Evolutionary conservation across 2,797 vertebrate genomes (phyloP).

Genomic region (Cossypha heuglini): DNA sequence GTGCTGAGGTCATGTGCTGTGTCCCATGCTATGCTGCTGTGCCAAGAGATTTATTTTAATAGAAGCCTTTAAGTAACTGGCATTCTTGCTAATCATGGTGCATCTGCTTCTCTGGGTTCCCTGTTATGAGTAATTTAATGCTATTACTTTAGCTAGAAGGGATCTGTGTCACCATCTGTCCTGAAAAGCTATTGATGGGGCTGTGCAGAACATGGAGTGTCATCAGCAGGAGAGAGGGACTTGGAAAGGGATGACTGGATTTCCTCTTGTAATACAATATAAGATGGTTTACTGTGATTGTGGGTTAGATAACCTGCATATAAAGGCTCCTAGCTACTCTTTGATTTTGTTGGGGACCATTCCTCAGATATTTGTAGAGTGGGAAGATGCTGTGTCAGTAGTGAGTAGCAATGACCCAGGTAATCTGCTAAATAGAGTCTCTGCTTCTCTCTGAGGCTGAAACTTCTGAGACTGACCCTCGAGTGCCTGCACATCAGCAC

Average conservation of each 20-base stretch:
- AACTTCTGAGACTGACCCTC: background rate
- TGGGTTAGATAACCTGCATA: background rate
- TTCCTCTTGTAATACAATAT: slow-evolving; percentile 41
- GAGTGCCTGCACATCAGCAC: background rate
- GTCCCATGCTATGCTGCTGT: slow-evolving; percentile 45
- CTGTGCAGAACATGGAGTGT: slow-evolving; percentile 30
- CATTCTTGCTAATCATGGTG: slow-evolving; percentile 68
- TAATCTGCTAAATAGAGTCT: background rate
- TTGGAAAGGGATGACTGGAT: slow-evolving; percentile 31
- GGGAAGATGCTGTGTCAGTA: background rate
- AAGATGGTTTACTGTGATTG: slow-evolving; percentile 9
- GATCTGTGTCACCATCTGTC: slow-evolving; percentile 73
- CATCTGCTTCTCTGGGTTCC: slow-evolving; percentile 67
- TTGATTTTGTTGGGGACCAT: background rate
- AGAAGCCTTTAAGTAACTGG: slow-evolving; percentile 71
- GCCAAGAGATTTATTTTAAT: slow-evolving; percentile 70
- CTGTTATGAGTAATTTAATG: slow-evolving; percentile 71
- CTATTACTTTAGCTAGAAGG: slow-evolving; percentile 69
- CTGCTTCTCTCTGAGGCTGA: background rate
- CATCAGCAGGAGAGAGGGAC: slow-evolving; percentile 14
- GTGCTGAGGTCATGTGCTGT: slow-evolving; percentile 41
- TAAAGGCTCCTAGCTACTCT: background rate
- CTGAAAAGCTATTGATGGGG: slow-evolving; percentile 53
- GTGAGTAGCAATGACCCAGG: background rate
- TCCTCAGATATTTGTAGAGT: background rate